Evolutionary conservation across 2,888 invertebrate genomes (phyloP), one percentile per base, ranked within the genome.

Genomic region (Eilema depressum): DNA sequence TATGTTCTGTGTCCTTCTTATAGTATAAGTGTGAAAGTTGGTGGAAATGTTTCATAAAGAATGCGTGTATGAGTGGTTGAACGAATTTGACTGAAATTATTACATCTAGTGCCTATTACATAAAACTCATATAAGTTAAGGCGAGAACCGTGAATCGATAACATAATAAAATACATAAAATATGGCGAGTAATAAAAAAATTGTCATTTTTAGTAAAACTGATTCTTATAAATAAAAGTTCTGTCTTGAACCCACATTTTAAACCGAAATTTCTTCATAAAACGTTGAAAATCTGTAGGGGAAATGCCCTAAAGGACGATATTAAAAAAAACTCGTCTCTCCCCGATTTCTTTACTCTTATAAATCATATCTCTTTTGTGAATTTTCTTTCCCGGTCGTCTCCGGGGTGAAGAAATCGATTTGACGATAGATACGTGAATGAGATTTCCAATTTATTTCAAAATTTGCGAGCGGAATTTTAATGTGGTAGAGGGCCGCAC

Each of bases 391-490:
- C 75, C 79, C 81, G 83, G 76, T 85, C 80, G 85, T 83, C 84
- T 85, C 81, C 71, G 81, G 85, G 84, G 85, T 85, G 88, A 88
- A 85, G 86, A 90, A 91, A 91, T 91, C 90, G 90, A 92, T 91
- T 90, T 88, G 82, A 84, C 85, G 83, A 86, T 85, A 82, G 87
- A 85, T 81, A 87, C 88, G 88, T 86, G 89, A 88, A 90, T 90
- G 81, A 86, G 85, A 87, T 87, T 88, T 84, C 79, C 88, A 88
- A 90, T 90, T 90, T 89, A 90, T 90, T 90, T 86, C 78, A 86
- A 91, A 89, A 81, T 88, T 89, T 87, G 88, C 79, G 88, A 86
- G 83, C 73, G 75, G 90, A 91, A 91, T 91, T 90, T 89, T 88
- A 89, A 91, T 89, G 86, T 79, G 81, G 70, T 70, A 63, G 72